Evolutionary conservation across 2,113 vertebrate species (phyloP), one percentile per base, ranked within the genome.

Genomic region (Percina caprodes): DNA sequence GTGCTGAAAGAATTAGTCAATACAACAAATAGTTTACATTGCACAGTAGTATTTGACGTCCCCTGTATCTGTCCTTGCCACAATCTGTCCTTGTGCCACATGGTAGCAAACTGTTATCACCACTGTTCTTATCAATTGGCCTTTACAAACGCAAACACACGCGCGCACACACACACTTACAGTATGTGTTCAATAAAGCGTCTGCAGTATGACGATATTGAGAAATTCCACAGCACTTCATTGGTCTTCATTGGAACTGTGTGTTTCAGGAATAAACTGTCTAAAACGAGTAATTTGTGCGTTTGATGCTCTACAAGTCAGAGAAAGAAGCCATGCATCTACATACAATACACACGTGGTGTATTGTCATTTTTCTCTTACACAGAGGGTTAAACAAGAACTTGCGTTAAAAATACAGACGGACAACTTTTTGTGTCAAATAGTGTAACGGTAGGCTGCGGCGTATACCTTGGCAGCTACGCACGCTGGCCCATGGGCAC

Each of bases 81-180:
- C 51, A 35, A 16, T 79, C 61, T 90, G 77, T 70, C 78, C 85
- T 82, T 65, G 68, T 73, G 82, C 71, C 84, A 81, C 80, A 76
- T 61, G 15, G 82, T 71, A 66, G 74, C 69, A 80, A 74, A 83
- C 76, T 77, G 58, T 46, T 86, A 87, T 77, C 88, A 71, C 77
- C n/a, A n/a, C 12, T 65, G 70, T 58, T 66, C 86, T 89, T 90
- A 92, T 92, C 92, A 82, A 49, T 33, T 79, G 69, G 69, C 70
- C 56, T 73, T 68, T 84, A 82, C 61, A 46, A 51, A 69, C 70
- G 15, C 49, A 24, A 49, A 19, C 24, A 16, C 66, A 70, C 73
- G 58, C 52, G 52, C 65, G n/a, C n/a, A n/a, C n/a, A n/a, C 56
- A 54, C 52, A 24, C 79, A 72, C 26, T 49, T 19, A 30, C 58